phyloP scores from a whole-genome alignment of 2,797 vertebrate species.

The Denticeps clupeoides region DNA sequence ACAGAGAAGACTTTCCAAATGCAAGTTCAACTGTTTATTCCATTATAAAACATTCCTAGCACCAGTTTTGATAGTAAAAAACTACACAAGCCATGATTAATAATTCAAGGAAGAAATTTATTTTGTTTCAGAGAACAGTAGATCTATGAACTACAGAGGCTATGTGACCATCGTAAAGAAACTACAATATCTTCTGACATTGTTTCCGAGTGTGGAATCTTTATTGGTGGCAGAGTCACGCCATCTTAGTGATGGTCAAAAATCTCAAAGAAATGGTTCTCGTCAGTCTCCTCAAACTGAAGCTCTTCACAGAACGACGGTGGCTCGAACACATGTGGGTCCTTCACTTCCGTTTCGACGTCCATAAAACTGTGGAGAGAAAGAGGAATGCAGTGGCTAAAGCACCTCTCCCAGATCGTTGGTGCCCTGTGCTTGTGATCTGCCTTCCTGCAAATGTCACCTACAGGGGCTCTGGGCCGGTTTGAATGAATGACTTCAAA shows the following conservation, averaged over 20 bases:
- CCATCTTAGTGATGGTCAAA: constrained; percentile 48
- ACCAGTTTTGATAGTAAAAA: too few relatives aligned
- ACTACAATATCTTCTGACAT: background rate
- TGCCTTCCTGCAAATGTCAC: background rate
- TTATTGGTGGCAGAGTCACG: constrained; percentile 6
- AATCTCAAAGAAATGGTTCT: constrained; percentile 53
- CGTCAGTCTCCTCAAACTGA: constrained; percentile 48
- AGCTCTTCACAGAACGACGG: constrained; percentile 47
- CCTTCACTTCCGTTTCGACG: constrained; percentile 49
- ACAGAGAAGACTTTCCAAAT: too few relatives aligned
- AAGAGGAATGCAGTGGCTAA: background rate
- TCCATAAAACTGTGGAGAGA: constrained; percentile 37
- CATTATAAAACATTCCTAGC: too few relatives aligned
- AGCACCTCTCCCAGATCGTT: too few relatives aligned
- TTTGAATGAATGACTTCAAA: too few relatives aligned
- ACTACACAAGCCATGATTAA: background rate
- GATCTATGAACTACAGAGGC: constrained; percentile 1
- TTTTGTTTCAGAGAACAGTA: constrained; percentile 1
- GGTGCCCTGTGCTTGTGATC: background rate
- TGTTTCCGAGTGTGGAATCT: constrained; percentile 4
- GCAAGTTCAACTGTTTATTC: too few relatives aligned
- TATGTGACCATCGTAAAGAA: background rate
- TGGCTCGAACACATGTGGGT: constrained; percentile 43
- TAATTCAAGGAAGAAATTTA: constrained; percentile 1
- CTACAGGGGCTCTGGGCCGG: too few relatives aligned